Evolutionary conservation across 2,888 invertebrate species (phyloP), one percentile per base, ranked within the genome.

Genomic region (Tromatobia lineatoria): DNA sequence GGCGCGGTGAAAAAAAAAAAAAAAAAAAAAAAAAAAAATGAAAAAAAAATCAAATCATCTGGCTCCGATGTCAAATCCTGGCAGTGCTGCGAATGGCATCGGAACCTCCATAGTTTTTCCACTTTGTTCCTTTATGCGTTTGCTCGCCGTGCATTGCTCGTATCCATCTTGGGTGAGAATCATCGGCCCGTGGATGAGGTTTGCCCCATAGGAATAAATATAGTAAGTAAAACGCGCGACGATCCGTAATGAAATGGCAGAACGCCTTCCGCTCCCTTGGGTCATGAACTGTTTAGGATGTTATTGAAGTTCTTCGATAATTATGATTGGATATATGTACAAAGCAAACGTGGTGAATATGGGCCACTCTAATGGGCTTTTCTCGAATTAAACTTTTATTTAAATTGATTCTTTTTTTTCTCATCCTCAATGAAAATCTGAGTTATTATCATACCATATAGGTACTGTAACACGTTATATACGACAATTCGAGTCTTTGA

Each of bases 241-340:
- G 85, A 70, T 88, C 83, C 88, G 90, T 91, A 89, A 91, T 91
- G 91, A 91, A 91, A 91, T 91, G 91, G 91, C 89, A 81, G 88
- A 85, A 88, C 85, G 85, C 85, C 83, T 85, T 85, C 83, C 84
- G 64, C 64, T 83, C 88, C 80, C 89, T 86, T 76, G 90, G 88
- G 89, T 86, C 83, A 61, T 69, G 86, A 85, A 91, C 91, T 90
- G 91, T 91, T 90, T 89, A 90, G 89, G 87, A 86, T 57, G 85
- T 88, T 87, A 86, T 89, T 88, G 88, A 85, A 85, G 88, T 83
- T 76, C 70, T 89, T 89, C 89, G 90, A 89, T 91, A 91, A 90
- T 89, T 87, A 90, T 88, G 88, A 91, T 91, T 91, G 90, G n/a
- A n/a, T n/a, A n/a, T n/a, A n/a, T n/a, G n/a, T n/a, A n/a, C n/a